Percentiles rank a stretch among this genome's conserved stretches.
Evolutionary conservation across 2,888 invertebrate genomes (phyloP).

Genomic region (Xestia rhomboidea): DNA sequence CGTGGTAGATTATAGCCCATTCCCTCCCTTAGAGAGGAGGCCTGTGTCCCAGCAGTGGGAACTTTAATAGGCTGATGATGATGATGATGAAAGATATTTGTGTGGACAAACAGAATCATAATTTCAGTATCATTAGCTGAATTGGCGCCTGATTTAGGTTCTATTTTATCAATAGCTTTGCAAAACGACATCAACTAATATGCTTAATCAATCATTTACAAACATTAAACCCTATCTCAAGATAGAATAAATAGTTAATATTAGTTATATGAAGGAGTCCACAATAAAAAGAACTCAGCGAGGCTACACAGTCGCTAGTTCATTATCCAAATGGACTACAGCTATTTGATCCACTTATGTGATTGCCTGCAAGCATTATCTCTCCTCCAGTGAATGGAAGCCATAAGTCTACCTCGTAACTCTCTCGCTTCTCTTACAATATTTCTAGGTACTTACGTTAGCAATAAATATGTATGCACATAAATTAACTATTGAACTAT

Average conservation of each 20-base stretch:
- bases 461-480: slow-evolving; percentile 81
- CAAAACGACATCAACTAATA: slow-evolving; percentile 16
- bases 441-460: slow-evolving; percentile 80
- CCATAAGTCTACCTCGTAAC: slow-evolving; percentile 90
- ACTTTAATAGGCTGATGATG: too few species aligned
- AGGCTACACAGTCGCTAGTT: slow-evolving; percentile 87
- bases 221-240: slow-evolving; percentile 39
- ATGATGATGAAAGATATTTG: too few species aligned
- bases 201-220: slow-evolving; percentile 32
- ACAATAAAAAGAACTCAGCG: slow-evolving; percentile 82
- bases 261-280: slow-evolving; percentile 79
- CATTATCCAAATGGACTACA: slow-evolving; percentile 91
- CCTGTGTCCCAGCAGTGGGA: too few species aligned
- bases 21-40: too few species aligned
- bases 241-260: slow-evolving; percentile 68
- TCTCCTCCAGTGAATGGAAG: slow-evolving; percentile 88
- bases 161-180: slow-evolving; percentile 2
- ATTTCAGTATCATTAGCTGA: slow-evolving; percentile 18
- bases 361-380: slow-evolving; percentile 91
- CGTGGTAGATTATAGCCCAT: too few species aligned
- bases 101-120: slow-evolving; percentile 10
- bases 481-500: slow-evolving; percentile 77
- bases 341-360: slow-evolving; percentile 91
- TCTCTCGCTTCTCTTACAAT: slow-evolving; percentile 86
- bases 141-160: slow-evolving; percentile 15